Evolutionary conservation across 2,888 invertebrate genomes (phyloP), one percentile per base, ranked within the genome.

Genomic region (Loripinus fragilis): DNA sequence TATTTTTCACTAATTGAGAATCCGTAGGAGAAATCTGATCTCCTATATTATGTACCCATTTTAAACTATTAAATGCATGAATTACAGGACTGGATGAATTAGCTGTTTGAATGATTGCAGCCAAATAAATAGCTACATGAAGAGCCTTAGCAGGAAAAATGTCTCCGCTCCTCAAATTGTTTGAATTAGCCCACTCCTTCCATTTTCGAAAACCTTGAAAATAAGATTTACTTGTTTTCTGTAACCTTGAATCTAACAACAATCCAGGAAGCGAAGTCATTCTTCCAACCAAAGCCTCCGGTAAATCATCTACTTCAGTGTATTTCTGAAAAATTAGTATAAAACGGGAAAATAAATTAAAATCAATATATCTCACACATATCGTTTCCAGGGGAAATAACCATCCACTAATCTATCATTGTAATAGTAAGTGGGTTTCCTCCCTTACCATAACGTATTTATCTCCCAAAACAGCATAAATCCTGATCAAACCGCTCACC

Each of bases 71-170:
- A 76, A 74, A 81, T 15, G 77, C 68, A 3, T 76, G 65, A 35
- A 52, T 74, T 2, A 81, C 38, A 20, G 81, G 66, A 81, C 78
- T 72, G 1, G 66, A 25, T 45, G 81, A 78, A 71, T 72, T 80
- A 12, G 74, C 12, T 2, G 50, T 23, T 67, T 81, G 77, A 10
- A 76, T 66, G 50, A 80, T 48, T 15, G 79, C 76, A 1, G 67
- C 68, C 20, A 78, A 50, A 76, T 79, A 81, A 1, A 84, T 17
- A 15, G 70, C 68, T 15, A 85, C 52, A 38, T 66, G 67, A 33
- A 82, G 52, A 64, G 78, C 3, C 23, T 75, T 80, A 5, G 79
- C 76, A 30, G 82, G 80, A 17, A 85, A 81, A 65, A 74, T 66
- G 41, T 81, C 76, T 70, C 68, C 35, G 38, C 69, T 45, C 15